These are phyloP conservation scores for Drosophila leontia DNA, from an alignment of 1,140 invertebrate species.

Conservation along the genomic window DNA sequence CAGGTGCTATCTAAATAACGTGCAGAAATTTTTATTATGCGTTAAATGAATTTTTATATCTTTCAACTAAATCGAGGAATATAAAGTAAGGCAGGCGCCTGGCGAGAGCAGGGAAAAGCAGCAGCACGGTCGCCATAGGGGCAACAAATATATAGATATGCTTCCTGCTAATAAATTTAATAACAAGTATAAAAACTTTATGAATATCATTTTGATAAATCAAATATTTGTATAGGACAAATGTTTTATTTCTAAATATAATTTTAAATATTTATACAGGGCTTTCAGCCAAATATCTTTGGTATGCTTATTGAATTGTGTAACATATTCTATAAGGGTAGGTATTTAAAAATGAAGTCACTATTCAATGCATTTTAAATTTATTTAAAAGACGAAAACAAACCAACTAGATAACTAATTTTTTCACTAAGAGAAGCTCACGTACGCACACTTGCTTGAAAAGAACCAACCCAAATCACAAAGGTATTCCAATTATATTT, in stretches of 20 bases:
- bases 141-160: not conserved
- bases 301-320: not conserved
- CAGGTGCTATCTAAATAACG: slow-evolving; percentile 65
- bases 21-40: slow-evolving; percentile 78
- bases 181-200: not conserved
- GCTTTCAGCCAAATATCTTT: no score
- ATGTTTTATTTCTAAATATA: not conserved
- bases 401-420: not conserved
- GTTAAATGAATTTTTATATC: slow-evolving; percentile 83
- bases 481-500: not conserved
- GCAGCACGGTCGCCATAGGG: not conserved
- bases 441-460: not conserved
- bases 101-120: not conserved
- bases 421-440: not conserved
- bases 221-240: not conserved
- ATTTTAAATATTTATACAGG: not conserved
- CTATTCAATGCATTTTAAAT: not conserved
- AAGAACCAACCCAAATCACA: not conserved
- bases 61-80: slow-evolving; percentile 44
- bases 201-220: not conserved
- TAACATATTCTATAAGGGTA: not conserved
- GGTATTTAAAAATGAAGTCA: not conserved
- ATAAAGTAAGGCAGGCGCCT: slow-evolving; percentile 8
- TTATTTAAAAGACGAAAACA: not conserved
- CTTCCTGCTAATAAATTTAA: slow-evolving; percentile 10